A percentile compares a stretch with the other conserved stretches of the same genome.
These are phyloP conservation scores for Tapirus indicus DNA, from an alignment of 2,797 vertebrate genomes.

Conservation along the genomic window DNA sequence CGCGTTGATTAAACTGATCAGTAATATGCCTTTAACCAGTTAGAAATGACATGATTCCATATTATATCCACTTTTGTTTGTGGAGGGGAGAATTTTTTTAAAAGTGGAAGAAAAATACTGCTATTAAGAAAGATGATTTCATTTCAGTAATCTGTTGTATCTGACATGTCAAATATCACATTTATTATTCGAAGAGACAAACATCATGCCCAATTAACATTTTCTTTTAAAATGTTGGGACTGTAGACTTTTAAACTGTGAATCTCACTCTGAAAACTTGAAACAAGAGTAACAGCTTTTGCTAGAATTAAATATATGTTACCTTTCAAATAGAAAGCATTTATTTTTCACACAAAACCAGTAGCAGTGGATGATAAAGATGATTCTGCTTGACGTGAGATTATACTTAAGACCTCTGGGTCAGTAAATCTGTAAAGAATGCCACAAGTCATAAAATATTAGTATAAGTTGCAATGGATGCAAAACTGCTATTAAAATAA, in stretches of 20 bases:
- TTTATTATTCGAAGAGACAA: not conserved
- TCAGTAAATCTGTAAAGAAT: slow-evolving; percentile 69
- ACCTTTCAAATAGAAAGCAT: not conserved
- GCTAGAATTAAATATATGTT: slow-evolving; percentile 26
- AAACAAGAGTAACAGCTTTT: slow-evolving; percentile 40
- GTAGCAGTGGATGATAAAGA: slow-evolving; percentile 51
- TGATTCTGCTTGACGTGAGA: slow-evolving; percentile 63
- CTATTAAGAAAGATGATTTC: not conserved
- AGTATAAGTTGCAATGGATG: not conserved
- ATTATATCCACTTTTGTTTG: not conserved
- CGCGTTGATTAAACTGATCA: not conserved
- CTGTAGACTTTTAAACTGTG: not conserved
- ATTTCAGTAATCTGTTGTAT: not conserved
- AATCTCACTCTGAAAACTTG: not conserved
- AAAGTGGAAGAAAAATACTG: not conserved
- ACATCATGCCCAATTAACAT: slow-evolving; percentile 43
- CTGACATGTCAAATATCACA: not conserved
- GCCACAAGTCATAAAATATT: slow-evolving; percentile 45
- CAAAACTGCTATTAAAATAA: slow-evolving; percentile 70
- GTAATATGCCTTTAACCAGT: not conserved
- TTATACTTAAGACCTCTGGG: slow-evolving; percentile 63
- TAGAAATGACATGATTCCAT: not conserved
- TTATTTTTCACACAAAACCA: slow-evolving; percentile 53
- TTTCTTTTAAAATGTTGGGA: slow-evolving; percentile 19
- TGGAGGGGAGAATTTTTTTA: not conserved